Evolutionary conservation across 2,888 invertebrate genomes (phyloP), one percentile per base, ranked within the genome.

Genomic region (Clusia tigrina): DNA sequence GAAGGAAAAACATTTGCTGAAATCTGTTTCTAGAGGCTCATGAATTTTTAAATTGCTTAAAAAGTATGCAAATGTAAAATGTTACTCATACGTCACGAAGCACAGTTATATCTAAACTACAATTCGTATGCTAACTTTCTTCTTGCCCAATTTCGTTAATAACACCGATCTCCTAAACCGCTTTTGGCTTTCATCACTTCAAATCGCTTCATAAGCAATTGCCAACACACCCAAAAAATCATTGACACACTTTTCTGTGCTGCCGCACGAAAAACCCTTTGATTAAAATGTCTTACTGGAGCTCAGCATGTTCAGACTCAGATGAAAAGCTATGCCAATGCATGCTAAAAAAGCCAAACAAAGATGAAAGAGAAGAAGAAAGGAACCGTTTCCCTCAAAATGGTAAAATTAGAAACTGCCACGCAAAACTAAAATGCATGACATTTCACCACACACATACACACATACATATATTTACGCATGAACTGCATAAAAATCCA

Each of bases 281-380:
- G 78, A 74, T 77, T 74, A 77, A 74, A 76, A 74, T 74, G 74
- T 73, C 70, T 65, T 37, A 64, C 63, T 56, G 57, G 59, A 32
- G 55, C 42, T 42, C 26, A 55, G 18, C 59, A 22, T 42, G 42
- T 42, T 42, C 2, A 3, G n/a, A 42, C 5, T n/a, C 10, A 42
- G n/a, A 42, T n/a, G 2, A 42, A 2, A 42, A 42, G 42, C n/a
- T 42, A 42, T 42, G 42, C n/a, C 42, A 42, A 42, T 3, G 42
- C 42, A 42, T 15, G n/a, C n/a, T n/a, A 17, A 10, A 17, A 42
- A 42, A 5, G n/a, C 42, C 42, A 42, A 42, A 32, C 32, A 42
- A n/a, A 42, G n/a, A 42, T n/a, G n/a, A n/a, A n/a, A n/a, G n/a
- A 15, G 10, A 10, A 42, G 42, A 42, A 42, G n/a, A 42, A 42